Conservation (phyloP, 1,140 invertebrate genomes). For the Temnothorax longispinosus region DNA sequence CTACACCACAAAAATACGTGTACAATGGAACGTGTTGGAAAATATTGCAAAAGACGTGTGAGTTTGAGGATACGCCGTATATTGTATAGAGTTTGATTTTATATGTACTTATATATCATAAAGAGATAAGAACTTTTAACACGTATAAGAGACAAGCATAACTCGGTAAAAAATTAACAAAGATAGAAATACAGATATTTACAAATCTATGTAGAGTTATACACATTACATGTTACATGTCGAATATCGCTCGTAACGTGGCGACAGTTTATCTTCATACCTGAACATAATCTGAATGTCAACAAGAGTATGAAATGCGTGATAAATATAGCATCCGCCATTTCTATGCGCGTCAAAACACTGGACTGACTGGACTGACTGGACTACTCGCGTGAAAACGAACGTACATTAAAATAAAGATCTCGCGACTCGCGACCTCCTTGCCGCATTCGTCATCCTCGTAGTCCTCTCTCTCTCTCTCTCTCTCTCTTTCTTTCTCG, state of each 20-base stretch:
- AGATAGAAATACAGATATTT: too few species aligned
- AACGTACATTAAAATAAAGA: neutral
- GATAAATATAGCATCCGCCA: constrained; percentile 83
- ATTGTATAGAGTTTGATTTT: too few species aligned
- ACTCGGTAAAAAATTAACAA: too few species aligned
- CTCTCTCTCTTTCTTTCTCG: too few species aligned
- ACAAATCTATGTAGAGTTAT: too few species aligned
- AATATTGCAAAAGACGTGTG: too few species aligned
- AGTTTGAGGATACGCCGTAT: too few species aligned
- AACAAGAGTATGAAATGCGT: constrained; percentile 81
- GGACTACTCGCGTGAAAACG: constrained; percentile 62
- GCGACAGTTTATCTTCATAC: constrained; percentile 62
- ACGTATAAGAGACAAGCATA: too few species aligned
- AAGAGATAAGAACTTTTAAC: too few species aligned
- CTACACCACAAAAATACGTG: neutral
- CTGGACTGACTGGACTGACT: constrained; percentile 41
- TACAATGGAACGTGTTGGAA: constrained; percentile 1
- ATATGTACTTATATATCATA: too few species aligned
- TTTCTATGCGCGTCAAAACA: constrained; percentile 82
- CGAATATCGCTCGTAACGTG: too few species aligned
- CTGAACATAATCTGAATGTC: constrained; percentile 78
- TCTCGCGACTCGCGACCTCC: neutral
- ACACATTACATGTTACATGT: too few species aligned
- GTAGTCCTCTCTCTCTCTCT: neutral
- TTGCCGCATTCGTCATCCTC: neutral